Evolutionary conservation across 2,888 invertebrate species (phyloP).

Genomic region (Microdon myrmicae): DNA sequence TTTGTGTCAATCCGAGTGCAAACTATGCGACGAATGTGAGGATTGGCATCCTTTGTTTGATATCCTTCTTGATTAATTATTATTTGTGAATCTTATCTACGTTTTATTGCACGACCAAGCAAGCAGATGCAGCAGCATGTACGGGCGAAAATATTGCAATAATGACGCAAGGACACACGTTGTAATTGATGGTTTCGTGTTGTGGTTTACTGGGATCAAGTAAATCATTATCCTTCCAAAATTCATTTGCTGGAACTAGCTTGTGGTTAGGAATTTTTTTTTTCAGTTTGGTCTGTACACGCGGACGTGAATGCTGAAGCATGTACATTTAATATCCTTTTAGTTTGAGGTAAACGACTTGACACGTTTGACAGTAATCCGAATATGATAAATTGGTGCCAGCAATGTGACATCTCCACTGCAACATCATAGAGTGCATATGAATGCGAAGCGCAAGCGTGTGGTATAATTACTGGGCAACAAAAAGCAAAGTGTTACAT

Average conservation of each 20-base stretch:
- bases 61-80: slow-evolving; percentile 50
- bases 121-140: too few relatives aligned
- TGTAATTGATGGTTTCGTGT: slow-evolving; percentile 40
- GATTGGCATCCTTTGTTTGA: slow-evolving; percentile 22
- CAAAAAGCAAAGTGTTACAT: too few relatives aligned
- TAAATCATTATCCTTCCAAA: slow-evolving; percentile 47
- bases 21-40: background rate
- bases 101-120: too few relatives aligned
- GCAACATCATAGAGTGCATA: background rate
- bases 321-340: slow-evolving; percentile 23
- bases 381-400: slow-evolving; percentile 28
- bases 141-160: slow-evolving; percentile 1
- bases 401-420: slow-evolving; percentile 1
- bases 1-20: slow-evolving; percentile 37
- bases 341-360: slow-evolving; percentile 23
- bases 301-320: background rate
- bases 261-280: background rate
- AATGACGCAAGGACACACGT: slow-evolving; percentile 29
- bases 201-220: slow-evolving; percentile 32
- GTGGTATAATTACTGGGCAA: too few relatives aligned
- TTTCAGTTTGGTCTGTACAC: slow-evolving; percentile 11
- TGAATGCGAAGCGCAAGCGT: too few relatives aligned
- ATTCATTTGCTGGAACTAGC: slow-evolving; percentile 31
- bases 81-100: slow-evolving; percentile 44
- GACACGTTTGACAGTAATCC: slow-evolving; percentile 23